Evolutionary conservation across 1,140 invertebrate species (phyloP), one percentile per base, ranked within the genome.

Genomic region (Ceratosolen fusciceps): DNA sequence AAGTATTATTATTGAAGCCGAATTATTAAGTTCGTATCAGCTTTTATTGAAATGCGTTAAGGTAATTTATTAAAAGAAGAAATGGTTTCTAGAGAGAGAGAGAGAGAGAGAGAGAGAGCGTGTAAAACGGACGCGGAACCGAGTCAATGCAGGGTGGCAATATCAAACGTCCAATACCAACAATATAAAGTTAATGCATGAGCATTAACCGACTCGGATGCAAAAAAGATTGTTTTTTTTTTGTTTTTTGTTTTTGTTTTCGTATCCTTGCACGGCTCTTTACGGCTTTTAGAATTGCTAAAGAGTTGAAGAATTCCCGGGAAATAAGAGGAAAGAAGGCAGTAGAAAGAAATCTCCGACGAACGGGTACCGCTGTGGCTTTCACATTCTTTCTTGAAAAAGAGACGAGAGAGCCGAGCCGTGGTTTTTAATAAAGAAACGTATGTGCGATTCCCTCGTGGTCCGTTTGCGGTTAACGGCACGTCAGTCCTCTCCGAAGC

Each of bases 381-480:
- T 52, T 52, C 49, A 19, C 49, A 52, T 52, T 52, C 19, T 21
- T n/a, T 19, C 49, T 52, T 21, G 49, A 52, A 16, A 21, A 19
- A 9, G 3, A 52, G 49, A 47, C 2, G 37, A 21, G 9, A 3
- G 5, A 54, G 12, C 56, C 19, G 21, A 52, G 21, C 49, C 3
- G 9, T 9, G 3, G 49, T 19, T 19, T 19, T 9, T 16, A 52
- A 52, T 3, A 52, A 43, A 52, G 21, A 58, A 60, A 43, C 47
- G 10, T 2, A 19, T 39, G 29, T 70, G 77, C 77, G 77, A 79
- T 79, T 79, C 72, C 72, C 60, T 79, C 62, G n/a, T 10, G 37
- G 21, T 79, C 37, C 71, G 31, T 62, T 19, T 14, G n/a, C 60
- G 80, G 24, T 58, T 26, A 52, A 79, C 72, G 58, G 72, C 62